Evolutionary conservation across 2,888 invertebrate genomes (phyloP).

Genomic region (Furcula furcula): DNA sequence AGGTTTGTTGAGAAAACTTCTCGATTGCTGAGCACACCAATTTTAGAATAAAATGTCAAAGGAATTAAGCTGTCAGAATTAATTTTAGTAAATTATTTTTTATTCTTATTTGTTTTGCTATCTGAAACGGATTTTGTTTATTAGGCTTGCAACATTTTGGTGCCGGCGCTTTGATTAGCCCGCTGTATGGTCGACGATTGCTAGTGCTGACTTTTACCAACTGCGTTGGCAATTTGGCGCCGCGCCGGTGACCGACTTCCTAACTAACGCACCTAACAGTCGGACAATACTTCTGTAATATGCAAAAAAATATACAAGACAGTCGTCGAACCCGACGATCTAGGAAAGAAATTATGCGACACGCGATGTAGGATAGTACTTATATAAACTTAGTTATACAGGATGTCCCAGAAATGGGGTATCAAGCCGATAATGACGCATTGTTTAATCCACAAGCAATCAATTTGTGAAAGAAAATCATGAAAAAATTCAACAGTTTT

Average conservation of each 20-base stretch:
- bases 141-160: neutral
- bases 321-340: neutral
- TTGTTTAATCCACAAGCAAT: too few relatives aligned
- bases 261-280: too few relatives aligned
- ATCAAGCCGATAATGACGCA: too few relatives aligned
- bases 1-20: constrained; percentile 1
- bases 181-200: too few relatives aligned
- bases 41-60: neutral
- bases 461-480: too few relatives aligned
- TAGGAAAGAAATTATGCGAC: neutral
- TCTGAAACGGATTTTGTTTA: neutral
- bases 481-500: too few relatives aligned
- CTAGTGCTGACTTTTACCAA: too few relatives aligned
- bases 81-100: neutral
- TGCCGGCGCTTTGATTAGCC: too few relatives aligned
- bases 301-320: neutral
- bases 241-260: too few relatives aligned
- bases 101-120: neutral
- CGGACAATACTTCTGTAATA: neutral
- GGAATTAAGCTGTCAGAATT: neutral
- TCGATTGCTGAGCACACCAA: neutral
- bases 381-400: too few relatives aligned
- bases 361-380: neutral
- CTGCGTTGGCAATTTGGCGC: too few relatives aligned
- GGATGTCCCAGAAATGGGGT: too few relatives aligned